These are phyloP conservation scores for Centropristis striata DNA, from an alignment of 2,113 vertebrate species.

Conservation along the genomic window DNA sequence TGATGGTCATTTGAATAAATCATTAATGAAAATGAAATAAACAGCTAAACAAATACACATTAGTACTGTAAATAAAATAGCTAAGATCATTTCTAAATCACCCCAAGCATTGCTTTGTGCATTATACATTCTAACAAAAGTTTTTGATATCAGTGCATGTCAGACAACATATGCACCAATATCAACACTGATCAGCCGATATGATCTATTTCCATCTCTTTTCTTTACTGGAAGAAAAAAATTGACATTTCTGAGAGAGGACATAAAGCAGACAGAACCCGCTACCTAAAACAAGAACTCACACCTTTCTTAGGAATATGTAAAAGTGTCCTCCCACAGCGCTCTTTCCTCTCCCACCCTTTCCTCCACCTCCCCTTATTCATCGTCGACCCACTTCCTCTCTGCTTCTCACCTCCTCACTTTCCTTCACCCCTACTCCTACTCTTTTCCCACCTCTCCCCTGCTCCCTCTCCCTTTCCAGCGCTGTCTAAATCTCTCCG, in stretches of 20 bases:
- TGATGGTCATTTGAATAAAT: too few species aligned
- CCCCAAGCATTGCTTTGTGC: too few species aligned
- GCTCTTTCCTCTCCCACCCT: constrained; percentile 9
- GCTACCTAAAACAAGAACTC: constrained; percentile 20
- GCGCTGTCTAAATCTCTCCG: constrained; percentile 45
- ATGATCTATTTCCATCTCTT: constrained; percentile 4
- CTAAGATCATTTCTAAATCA: too few species aligned
- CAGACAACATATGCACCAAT: background rate
- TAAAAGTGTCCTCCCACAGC: constrained; percentile 44
- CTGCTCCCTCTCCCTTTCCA: constrained; percentile 34
- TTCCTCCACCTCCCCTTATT: constrained; percentile 49
- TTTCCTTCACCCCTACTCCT: constrained; percentile 43
- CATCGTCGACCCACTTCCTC: constrained; percentile 55
- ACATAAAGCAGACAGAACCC: constrained; percentile 27
- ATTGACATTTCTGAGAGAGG: constrained; percentile 9
- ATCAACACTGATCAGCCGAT: too few species aligned
- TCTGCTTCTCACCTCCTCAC: constrained; percentile 55
- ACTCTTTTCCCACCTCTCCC: constrained; percentile 43
- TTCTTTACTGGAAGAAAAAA: background rate
- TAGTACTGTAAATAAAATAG: too few species aligned
- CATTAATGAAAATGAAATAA: too few species aligned
- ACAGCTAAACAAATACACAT: too few species aligned
- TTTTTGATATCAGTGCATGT: too few species aligned
- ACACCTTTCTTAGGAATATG: constrained; percentile 50
- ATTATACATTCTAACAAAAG: too few species aligned